phyloP scores from a whole-genome alignment of 2,797 vertebrate species.

The Neosilurus mollespiculum region DNA sequence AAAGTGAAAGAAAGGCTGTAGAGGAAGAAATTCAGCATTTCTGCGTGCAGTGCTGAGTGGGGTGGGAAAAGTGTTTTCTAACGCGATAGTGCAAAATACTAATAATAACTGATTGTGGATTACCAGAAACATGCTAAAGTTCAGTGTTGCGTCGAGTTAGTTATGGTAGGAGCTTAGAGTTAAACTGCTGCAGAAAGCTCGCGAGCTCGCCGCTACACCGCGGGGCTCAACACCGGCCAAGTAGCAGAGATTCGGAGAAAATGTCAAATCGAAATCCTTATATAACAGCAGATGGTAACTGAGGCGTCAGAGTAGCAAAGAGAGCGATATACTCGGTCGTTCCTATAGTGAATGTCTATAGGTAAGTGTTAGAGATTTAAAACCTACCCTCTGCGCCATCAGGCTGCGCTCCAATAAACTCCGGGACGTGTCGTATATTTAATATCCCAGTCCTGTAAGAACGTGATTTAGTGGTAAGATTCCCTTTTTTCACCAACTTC shows the following conservation, averaged over 20 bases:
- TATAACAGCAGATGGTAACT: conserved; percentile 75
- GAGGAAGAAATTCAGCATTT: conserved; percentile 12
- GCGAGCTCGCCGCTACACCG: conserved; percentile 65
- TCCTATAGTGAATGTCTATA: conserved; percentile 85
- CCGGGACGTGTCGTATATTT: conserved; percentile 97
- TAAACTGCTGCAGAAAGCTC: conserved; percentile 59
- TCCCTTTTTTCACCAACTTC: conserved; percentile 81
- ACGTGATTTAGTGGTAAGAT: conserved; percentile 89
- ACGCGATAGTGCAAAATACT: conserved; percentile 21
- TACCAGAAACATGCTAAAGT: conserved; percentile 93
- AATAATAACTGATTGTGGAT: conserved; percentile 66
- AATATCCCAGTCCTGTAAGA: conserved; percentile 96
- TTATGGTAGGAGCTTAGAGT: conserved; percentile 48
- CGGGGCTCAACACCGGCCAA: conserved; percentile 68
- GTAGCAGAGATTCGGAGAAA: conserved; percentile 66
- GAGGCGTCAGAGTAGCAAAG: conserved; percentile 79
- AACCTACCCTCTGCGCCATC: conserved; percentile 99
- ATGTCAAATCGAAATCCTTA: conserved; percentile 69
- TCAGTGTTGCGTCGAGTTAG: conserved; percentile 72
- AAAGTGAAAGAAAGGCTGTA: conserved; percentile 22
- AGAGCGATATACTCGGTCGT: conserved; percentile 81
- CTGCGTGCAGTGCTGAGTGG: background rate
- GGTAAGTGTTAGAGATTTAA: conserved; percentile 92
- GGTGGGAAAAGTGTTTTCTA: conserved; percentile 3
- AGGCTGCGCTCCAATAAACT: conserved; percentile 99